Conservation (phyloP, 2,797 vertebrate species). For the Pipistrellus kuhlii region DNA sequence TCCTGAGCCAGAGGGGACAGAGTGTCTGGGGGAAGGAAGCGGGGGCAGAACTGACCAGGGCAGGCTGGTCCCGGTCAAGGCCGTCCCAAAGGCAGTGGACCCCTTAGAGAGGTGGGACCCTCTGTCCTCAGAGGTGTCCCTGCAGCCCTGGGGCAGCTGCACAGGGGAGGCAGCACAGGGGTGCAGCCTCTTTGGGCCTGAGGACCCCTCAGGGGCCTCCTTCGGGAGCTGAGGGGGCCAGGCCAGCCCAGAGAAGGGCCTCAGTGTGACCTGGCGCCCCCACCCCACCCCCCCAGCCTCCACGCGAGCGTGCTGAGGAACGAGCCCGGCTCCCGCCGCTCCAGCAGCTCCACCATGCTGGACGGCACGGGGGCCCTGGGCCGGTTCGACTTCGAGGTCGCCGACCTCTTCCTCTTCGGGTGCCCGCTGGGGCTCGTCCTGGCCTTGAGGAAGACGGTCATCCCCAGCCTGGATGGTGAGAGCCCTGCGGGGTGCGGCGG, state of each 20-base stretch:
- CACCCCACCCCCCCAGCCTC: constrained; percentile 87
- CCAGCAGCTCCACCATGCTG: constrained; percentile 94
- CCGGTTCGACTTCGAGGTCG: constrained; percentile 97
- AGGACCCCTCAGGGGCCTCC: not conserved
- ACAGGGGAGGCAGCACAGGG: not conserved
- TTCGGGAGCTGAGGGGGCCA: not conserved
- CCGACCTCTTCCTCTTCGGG: constrained; percentile 98
- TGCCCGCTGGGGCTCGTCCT: constrained; percentile 97
- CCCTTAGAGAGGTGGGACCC: not conserved
- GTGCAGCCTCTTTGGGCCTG: not conserved
- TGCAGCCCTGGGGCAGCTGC: not conserved
- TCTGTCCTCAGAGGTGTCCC: not conserved
- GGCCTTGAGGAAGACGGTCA: constrained; percentile 96
- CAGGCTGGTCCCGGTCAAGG: fast-evolving
- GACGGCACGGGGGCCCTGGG: constrained; percentile 90
- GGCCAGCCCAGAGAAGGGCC: not conserved
- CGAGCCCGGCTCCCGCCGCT: constrained; percentile 90
- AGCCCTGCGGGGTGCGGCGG: not conserved
- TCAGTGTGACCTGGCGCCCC: fast-evolving
- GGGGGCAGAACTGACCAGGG: not conserved
- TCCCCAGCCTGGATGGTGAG: constrained; percentile 95
- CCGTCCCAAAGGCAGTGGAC: not conserved
- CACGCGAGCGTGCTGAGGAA: constrained; percentile 93
- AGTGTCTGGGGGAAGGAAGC: no score
- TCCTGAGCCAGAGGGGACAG: not conserved